Base-by-base conservation (phyloP, 2,797 vertebrate species). In the Thunnus albacares region DNA sequence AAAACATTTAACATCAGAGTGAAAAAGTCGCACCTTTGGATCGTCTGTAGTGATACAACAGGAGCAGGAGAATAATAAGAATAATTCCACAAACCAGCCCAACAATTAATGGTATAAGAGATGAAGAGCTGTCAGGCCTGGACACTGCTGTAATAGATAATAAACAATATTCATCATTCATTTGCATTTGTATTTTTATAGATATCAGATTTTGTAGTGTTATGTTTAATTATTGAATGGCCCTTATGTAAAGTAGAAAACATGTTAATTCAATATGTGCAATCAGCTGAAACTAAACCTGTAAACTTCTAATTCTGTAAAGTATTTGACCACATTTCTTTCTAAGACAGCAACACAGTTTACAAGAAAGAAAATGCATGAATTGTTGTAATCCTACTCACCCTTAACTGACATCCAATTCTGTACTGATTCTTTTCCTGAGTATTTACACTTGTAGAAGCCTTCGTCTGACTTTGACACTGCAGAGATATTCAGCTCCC, bases 381-480 rank as follows among this genome's bases (percentile, higher is more conserved):
- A 28, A 28, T 28, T 28, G 28, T 28, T 28, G 2, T 28, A 28
- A 28, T 28, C 28, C 28, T 28, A 28, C 75, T 74, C 26, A 85
- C 86, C 3, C 58, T 24, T 67, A 0, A 89, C 57, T 17, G 69
- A 33, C 72, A 89, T 56, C 87, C 85, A 85, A 8, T 89, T 92
- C 74, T 82, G 17, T 10, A 12, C 2, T 1, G 91, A 91, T 14
- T 5, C 30, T 41, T 22, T 13, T 15, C 24, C 30, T 49, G 80
- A 51, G 49, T 18, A 1, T 57, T 33, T 0, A 67, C 89, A 92
- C 56, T 28, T 72, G 60, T 90, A 90, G 58, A 89, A 83, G 7
- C 86, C 89, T 53, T 90, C 75, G 41, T 91, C 60, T 67, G 88
- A 82, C 77, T 75, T 66, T 5, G 70, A 28, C 28, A 28, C 28